Evolutionary conservation across 2,888 invertebrate species (phyloP).

Genomic region (Polydrusus pterygomalis): DNA sequence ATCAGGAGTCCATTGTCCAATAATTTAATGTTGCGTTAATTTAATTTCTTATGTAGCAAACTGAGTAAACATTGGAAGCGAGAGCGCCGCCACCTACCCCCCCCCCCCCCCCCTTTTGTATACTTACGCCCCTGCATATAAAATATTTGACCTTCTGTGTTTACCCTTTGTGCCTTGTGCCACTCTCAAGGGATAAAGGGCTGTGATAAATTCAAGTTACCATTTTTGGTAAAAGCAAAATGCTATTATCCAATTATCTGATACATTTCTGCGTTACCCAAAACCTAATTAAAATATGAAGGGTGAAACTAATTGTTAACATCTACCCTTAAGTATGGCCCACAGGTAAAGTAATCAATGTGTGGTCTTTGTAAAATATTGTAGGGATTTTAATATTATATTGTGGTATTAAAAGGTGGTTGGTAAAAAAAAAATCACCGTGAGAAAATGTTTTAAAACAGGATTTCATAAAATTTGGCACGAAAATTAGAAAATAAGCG

Average conservation of each 20-base stretch:
- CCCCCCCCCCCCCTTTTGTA: no score
- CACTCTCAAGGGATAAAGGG: neutral
- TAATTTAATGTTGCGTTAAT: no score
- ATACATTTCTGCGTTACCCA: neutral
- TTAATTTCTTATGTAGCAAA: no score
- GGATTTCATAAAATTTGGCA: no score
- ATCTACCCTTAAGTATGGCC: neutral
- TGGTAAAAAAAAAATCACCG: no score
- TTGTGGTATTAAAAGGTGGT: no score
- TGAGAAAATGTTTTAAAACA: no score
- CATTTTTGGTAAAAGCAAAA: constrained; percentile 9
- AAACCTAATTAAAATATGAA: neutral
- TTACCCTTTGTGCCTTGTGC: neutral
- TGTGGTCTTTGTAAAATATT: neutral
- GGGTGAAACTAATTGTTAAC: neutral
- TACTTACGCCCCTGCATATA: neutral
- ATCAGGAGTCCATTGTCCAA: no score
- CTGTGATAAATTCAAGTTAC: neutral
- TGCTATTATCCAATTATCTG: constrained; percentile 4
- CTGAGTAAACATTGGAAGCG: no score
- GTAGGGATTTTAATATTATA: no score
- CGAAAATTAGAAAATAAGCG: no score
- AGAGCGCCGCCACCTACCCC: no score
- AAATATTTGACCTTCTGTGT: neutral
- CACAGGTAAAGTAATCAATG: neutral